These are phyloP conservation scores for Tychaedon coryphoeus DNA, from an alignment of 2,113 vertebrate species.

Conservation along the genomic window DNA sequence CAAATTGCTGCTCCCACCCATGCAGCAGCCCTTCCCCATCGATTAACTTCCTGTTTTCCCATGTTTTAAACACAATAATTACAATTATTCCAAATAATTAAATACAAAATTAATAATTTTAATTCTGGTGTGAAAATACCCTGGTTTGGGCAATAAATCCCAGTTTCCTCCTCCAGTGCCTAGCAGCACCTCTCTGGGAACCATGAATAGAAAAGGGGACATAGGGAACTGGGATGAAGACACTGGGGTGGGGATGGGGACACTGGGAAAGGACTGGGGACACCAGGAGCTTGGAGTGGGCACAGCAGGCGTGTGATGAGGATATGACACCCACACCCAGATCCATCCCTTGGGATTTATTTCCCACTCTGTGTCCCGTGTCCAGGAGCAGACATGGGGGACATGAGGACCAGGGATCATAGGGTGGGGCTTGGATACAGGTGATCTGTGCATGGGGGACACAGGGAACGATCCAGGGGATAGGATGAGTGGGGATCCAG, in stretches of 20 bases:
- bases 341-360: neutral
- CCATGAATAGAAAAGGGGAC: neutral
- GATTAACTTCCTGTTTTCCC: neutral
- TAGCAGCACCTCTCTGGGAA: neutral
- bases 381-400: neutral
- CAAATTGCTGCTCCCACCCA: neutral
- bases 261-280: neutral
- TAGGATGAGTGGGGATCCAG: neutral
- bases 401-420: neutral
- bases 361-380: neutral
- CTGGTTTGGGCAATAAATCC: neutral
- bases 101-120: neutral
- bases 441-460: neutral
- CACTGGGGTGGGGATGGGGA: neutral
- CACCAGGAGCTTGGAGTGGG: neutral
- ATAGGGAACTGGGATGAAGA: neutral
- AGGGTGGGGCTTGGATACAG: neutral
- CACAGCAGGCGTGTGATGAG: neutral
- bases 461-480: neutral
- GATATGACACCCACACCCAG: neutral
- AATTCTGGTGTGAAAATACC: neutral
- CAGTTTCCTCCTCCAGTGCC: neutral
- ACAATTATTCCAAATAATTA: neutral
- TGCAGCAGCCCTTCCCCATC: neutral
- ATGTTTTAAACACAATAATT: neutral